Conservation (phyloP, 2,888 invertebrate genomes). For the Ctena decussata region DNA sequence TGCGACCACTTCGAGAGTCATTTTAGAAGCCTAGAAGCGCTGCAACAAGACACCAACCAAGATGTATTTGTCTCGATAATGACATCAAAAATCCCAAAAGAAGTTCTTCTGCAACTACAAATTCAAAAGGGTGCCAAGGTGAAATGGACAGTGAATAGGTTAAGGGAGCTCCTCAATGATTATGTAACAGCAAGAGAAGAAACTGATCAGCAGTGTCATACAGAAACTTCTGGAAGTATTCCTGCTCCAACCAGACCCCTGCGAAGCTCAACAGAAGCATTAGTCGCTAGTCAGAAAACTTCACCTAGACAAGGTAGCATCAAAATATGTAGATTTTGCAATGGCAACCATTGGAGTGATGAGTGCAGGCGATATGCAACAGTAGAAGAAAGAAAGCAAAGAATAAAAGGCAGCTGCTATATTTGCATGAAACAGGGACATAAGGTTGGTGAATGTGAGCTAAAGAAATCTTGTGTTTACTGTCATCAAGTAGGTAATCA, state of each 20-base stretch:
- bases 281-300: background rate
- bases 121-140: constrained; percentile 11
- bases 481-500: background rate
- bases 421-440: constrained; percentile 8
- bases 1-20: constrained; percentile 15
- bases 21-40: constrained; percentile 22
- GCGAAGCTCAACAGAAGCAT: background rate
- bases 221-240: background rate
- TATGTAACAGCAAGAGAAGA: background rate
- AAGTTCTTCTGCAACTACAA: constrained; percentile 8
- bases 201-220: background rate
- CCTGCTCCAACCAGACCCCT: background rate
- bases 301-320: background rate
- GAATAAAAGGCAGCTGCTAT: background rate
- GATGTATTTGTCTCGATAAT: constrained; percentile 18
- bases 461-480: background rate
- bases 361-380: background rate
- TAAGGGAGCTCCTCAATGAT: background rate
- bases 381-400: background rate
- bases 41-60: constrained; percentile 9
- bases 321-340: constrained; percentile 1
- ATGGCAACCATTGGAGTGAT: constrained; percentile 13
- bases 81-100: background rate
- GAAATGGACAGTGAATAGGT: background rate
- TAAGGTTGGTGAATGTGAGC: background rate